Conservation (phyloP, 2,888 invertebrate genomes). For the Pimpla rufipes region DNA sequence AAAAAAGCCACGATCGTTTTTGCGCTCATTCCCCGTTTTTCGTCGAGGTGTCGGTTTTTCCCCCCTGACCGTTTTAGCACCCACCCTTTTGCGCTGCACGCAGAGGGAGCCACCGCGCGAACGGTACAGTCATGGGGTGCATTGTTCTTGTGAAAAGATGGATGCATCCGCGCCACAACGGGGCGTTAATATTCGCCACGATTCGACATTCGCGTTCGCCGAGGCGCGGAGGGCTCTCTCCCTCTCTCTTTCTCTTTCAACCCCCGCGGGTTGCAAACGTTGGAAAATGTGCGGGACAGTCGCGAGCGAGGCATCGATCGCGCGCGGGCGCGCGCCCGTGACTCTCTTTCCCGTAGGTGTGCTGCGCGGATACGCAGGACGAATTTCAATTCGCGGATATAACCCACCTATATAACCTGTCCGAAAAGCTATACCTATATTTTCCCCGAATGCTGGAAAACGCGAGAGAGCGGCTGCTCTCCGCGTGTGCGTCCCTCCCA, state of each 20-base stretch:
- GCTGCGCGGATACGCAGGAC: conserved; percentile 22
- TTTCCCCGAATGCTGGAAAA: conserved; percentile 28
- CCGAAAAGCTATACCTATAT: conserved; percentile 10
- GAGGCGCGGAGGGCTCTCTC: conserved; percentile 10
- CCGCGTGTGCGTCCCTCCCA: conserved; percentile 34
- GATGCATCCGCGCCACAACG: conserved; percentile 42
- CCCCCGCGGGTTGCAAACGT: conserved; percentile 12
- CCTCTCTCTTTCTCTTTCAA: too few species aligned
- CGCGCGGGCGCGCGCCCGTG: too few species aligned
- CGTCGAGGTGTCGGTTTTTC: too few species aligned
- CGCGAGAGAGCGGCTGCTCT: too few species aligned
- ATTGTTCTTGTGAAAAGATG: conserved; percentile 45
- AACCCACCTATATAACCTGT: neutral
- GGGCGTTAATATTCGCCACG: conserved; percentile 21
- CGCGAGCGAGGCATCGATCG: conserved; percentile 35
- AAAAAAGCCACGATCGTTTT: too few species aligned
- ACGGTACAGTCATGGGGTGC: neutral
- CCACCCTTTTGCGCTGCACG: too few species aligned
- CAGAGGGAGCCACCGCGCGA: neutral
- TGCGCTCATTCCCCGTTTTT: too few species aligned
- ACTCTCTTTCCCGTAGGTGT: conserved; percentile 16
- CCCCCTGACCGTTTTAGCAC: too few species aligned
- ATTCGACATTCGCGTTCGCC: conserved; percentile 40
- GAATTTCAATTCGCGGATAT: conserved; percentile 47
- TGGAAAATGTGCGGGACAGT: conserved; percentile 32